Evolutionary conservation across 1,140 invertebrate genomes (phyloP).

Genomic region (Atopsyche davidsoni): DNA sequence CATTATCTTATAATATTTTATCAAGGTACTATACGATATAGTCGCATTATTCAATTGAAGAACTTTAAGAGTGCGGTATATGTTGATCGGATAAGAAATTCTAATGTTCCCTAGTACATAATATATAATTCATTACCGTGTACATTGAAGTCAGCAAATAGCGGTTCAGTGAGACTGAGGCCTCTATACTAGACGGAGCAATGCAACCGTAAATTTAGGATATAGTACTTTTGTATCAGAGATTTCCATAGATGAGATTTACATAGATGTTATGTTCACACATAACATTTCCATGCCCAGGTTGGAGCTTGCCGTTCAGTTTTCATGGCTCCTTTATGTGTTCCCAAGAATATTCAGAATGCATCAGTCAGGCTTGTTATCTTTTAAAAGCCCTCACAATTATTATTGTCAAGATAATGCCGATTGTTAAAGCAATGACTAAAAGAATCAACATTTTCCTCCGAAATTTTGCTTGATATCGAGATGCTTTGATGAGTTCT

Average conservation of each 20-base stretch:
- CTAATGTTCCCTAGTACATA: not conserved
- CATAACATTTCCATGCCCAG: too few species aligned
- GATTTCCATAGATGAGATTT: too few species aligned
- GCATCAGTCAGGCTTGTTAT: conserved; percentile 18
- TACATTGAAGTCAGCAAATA: too few species aligned
- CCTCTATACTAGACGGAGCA: too few species aligned
- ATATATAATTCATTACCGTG: too few species aligned
- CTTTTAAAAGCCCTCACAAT: conserved; percentile 43
- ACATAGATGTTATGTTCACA: too few species aligned
- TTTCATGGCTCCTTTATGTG: too few species aligned
- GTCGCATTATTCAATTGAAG: not conserved
- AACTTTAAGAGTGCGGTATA: conserved; percentile 2
- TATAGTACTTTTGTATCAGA: too few species aligned
- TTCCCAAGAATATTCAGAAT: too few species aligned
- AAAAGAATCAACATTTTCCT: conserved; percentile 65
- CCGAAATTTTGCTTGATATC: conserved; percentile 67
- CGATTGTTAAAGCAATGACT: conserved; percentile 55
- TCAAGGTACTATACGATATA: conserved; percentile 12
- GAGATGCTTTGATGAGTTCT: conserved; percentile 70
- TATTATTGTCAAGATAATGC: conserved; percentile 60
- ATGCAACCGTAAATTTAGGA: too few species aligned
- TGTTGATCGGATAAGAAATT: conserved; percentile 1
- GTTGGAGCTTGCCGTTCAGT: too few species aligned
- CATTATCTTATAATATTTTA: not conserved
- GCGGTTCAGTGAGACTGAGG: too few species aligned